Base-by-base conservation (phyloP, 2,797 vertebrate genomes). In the Luscinia megarhynchos region DNA sequence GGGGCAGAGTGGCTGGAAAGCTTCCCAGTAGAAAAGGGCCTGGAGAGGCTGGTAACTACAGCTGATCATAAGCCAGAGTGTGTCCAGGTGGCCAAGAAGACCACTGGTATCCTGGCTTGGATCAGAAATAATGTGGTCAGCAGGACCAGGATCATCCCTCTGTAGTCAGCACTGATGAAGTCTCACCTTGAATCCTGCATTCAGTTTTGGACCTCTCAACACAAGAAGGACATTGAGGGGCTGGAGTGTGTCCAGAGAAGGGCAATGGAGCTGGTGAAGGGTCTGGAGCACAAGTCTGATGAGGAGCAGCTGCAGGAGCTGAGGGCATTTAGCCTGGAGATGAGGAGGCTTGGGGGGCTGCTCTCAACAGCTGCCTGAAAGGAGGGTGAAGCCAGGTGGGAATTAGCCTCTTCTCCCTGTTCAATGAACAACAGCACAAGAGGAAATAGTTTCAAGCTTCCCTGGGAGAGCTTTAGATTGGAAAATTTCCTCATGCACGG, bases 341-440 rank as follows among this genome's bases (percentile, higher is more conserved):
- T 2, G 5, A 46, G 34, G 30, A 67, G 26, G 34, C 10, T 59
- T 6, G 2, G 48, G 48, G 12, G 12, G 12, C 19, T 45, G 21
- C 24, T 40, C 16, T n/a, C 45, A 45, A 34, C 10, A 45, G 22
- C 22, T 46, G 6, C 46, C 10, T 32, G 68, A 80, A 46, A 59
- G 54, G 29, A 66, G 29, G 14, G 6, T 30, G 16, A 46, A 53
- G 24, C 20, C n/a, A 30, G 40, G n/a, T 53, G 53, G 40, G 29
- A 17, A 38, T 53, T 6, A 50, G 24, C 14, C 20, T 66, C 15
- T 38, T 38, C 20, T 40, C 2, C 17, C n/a, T 30, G 8, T 23
- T 73, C 10, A 22, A 0, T 24, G 22, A 59, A 27, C 0, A 2
- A 21, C 22, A 46, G 68, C 17, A 32, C 10, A 30, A 59, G 24